A percentile compares a stretch with the other conserved stretches of the same genome.
phyloP scores from a whole-genome alignment of 1,140 invertebrate species.

The Halesus radiatus region DNA sequence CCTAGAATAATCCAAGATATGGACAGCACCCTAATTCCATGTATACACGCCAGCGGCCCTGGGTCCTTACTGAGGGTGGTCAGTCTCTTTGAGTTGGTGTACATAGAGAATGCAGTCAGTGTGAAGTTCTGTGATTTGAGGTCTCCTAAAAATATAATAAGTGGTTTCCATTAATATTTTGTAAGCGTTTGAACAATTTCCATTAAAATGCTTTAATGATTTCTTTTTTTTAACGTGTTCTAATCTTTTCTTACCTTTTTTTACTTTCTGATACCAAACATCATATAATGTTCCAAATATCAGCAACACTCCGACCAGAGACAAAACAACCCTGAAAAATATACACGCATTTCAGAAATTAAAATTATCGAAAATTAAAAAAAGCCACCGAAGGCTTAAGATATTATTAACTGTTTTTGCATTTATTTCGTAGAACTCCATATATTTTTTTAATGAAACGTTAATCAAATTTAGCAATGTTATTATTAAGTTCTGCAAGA shows the following conservation, averaged over 20 bases:
- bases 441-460: too few relatives aligned
- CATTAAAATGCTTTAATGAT: too few relatives aligned
- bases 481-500: too few relatives aligned
- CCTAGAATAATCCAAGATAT: conserved; percentile 80
- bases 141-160: not conserved
- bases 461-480: too few relatives aligned
- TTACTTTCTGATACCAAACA: not conserved
- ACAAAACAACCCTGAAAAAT: not conserved
- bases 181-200: too few relatives aligned
- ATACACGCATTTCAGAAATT: too few relatives aligned
- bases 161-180: not conserved
- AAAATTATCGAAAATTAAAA: too few relatives aligned
- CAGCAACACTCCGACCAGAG: not conserved
- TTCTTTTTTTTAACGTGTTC: too few relatives aligned
- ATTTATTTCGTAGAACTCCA: too few relatives aligned
- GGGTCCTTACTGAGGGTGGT: conserved; percentile 18
- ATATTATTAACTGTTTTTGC: too few relatives aligned
- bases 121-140: not conserved
- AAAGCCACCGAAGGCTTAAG: too few relatives aligned
- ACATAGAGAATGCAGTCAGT: not conserved
- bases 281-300: not conserved
- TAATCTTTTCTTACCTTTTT: not conserved
- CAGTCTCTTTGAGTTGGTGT: not conserved
- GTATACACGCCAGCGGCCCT: conserved; percentile 65
- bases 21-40: conserved; percentile 74